Evolutionary conservation across 2,113 vertebrate genomes (phyloP).

Genomic region (Oxyura jamaicensis): DNA sequence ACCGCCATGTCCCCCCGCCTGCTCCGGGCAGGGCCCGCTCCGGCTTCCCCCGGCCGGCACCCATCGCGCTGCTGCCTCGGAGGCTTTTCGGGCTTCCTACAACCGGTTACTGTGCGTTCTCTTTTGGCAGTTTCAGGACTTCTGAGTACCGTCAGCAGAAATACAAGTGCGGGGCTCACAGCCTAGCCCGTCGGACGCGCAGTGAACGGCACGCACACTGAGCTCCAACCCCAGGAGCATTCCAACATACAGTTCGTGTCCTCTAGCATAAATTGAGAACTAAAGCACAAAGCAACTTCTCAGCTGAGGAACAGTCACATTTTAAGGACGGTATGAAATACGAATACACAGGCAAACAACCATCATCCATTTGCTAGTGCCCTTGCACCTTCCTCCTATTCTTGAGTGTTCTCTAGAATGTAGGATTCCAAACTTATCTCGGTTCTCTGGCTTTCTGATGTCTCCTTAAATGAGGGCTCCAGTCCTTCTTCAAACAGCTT

Average conservation of each 20-base stretch:
- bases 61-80: accelerated
- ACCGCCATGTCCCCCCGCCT: too few relatives aligned
- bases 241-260: accelerated
- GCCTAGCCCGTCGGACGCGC: accelerated
- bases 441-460: neutral
- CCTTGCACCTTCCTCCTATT: neutral
- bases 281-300: neutral
- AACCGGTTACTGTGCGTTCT: accelerated
- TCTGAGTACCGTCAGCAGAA: accelerated
- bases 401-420: neutral
- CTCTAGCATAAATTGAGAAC: neutral
- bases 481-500: neutral
- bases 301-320: neutral
- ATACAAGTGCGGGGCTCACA: accelerated
- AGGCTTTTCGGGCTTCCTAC: too few relatives aligned
- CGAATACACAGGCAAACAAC: neutral
- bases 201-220: accelerated
- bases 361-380: neutral
- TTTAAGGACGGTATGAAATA: neutral
- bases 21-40: too few relatives aligned
- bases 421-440: neutral
- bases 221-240: neutral
- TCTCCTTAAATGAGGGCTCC: neutral
- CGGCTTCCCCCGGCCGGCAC: accelerated
- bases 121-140: accelerated